Conservation (phyloP, 1,140 invertebrate species). For the Muscidifurax raptorellus region DNA sequence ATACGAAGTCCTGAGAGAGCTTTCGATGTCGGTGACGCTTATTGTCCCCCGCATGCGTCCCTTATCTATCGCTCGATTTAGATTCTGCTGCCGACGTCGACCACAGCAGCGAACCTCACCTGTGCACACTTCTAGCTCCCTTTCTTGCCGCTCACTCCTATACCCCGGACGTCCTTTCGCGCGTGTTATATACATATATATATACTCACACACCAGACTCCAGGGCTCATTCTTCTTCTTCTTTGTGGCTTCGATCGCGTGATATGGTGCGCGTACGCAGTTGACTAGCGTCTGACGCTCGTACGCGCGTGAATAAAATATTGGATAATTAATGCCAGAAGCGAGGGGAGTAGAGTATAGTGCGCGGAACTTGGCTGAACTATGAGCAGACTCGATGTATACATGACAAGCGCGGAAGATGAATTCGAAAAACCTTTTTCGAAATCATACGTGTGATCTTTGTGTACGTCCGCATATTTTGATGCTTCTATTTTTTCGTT, state of each 20-base stretch:
- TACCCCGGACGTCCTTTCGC: neutral
- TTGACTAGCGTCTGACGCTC: neutral
- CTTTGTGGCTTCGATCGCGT: neutral
- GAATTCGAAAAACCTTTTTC: too few species aligned
- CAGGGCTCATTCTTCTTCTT: neutral
- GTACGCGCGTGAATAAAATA: constrained; percentile 13
- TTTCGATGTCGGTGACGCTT: neutral
- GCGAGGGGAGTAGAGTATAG: neutral
- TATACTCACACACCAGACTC: neutral
- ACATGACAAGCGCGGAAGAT: too few species aligned
- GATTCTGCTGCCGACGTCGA: neutral
- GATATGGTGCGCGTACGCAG: too few species aligned
- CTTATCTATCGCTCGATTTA: neutral
- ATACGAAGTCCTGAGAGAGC: neutral
- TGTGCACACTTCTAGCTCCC: neutral
- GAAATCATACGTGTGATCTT: too few species aligned
- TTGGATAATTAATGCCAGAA: constrained; percentile 27
- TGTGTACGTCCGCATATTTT: too few species aligned
- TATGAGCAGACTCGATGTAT: too few species aligned
- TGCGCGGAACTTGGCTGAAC: too few species aligned
- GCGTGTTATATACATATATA: too few species aligned
- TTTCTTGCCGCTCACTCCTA: neutral
- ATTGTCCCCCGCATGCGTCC: neutral
- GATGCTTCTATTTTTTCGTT: too few species aligned
- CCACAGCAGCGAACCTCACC: neutral